Evolutionary conservation across 2,113 vertebrate genomes (phyloP).

Genomic region (Thomomys bottae): DNA sequence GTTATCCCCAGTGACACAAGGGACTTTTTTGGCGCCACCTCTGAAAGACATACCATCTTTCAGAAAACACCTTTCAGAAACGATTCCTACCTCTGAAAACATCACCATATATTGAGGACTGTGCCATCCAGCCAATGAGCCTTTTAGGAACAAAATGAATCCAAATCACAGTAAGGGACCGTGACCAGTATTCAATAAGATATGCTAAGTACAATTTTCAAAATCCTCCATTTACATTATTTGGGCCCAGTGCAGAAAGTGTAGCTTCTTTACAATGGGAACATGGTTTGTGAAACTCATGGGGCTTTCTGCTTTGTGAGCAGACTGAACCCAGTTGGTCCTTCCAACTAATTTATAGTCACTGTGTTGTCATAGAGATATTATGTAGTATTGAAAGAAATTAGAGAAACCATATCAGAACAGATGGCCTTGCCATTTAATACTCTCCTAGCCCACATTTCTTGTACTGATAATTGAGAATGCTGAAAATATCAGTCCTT

Average conservation of each 20-base stretch:
- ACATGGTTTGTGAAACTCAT: not conserved
- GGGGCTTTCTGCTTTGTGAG: not conserved
- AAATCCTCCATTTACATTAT: not conserved
- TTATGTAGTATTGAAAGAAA: constrained; percentile 46
- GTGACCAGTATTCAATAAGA: not conserved
- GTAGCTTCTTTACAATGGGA: fast-evolving
- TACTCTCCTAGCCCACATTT: constrained; percentile 26
- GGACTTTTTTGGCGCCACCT: not conserved
- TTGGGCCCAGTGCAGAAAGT: not conserved
- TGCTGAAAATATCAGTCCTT: not conserved
- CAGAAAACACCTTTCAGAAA: not conserved
- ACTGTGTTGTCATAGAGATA: constrained; percentile 67
- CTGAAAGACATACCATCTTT: not conserved
- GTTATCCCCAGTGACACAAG: not conserved
- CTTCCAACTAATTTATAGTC: constrained; percentile 31
- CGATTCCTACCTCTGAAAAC: not conserved
- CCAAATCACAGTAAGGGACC: not conserved
- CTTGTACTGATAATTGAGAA: constrained; percentile 39
- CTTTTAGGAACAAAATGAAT: not conserved
- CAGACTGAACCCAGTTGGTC: constrained; percentile 29
- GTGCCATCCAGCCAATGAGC: not conserved
- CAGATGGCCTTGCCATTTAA: constrained; percentile 65
- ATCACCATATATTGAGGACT: not conserved
- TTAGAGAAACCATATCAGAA: constrained; percentile 52
- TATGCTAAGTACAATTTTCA: not conserved